These are phyloP conservation scores for Cydia fagiglandana DNA, from an alignment of 1,140 invertebrate genomes.

Conservation along the genomic window DNA sequence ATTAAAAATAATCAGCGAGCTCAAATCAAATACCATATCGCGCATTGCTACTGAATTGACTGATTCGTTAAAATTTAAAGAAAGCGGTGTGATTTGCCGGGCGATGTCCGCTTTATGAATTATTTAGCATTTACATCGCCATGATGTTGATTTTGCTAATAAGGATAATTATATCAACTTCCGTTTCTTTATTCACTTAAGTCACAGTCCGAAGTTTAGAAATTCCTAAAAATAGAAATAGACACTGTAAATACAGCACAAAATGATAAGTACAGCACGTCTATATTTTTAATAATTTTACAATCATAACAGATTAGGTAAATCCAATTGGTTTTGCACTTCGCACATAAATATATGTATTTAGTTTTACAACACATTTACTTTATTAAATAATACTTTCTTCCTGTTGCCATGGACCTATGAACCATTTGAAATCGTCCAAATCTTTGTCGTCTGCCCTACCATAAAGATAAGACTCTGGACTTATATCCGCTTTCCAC, in stretches of 20 bases:
- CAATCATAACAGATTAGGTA: too few relatives aligned
- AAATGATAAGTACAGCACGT: too few relatives aligned
- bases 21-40: background rate
- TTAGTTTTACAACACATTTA: background rate
- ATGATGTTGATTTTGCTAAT: constrained; percentile 27
- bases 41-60: constrained; percentile 1
- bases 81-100: constrained; percentile 14
- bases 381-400: background rate
- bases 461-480: constrained; percentile 29
- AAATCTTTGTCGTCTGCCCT: background rate
- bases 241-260: too few relatives aligned
- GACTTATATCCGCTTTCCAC: constrained; percentile 34
- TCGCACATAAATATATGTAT: too few relatives aligned
- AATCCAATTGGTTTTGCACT: too few relatives aligned
- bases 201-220: background rate
- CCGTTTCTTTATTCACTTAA: background rate
- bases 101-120: constrained; percentile 9
- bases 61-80: constrained; percentile 1
- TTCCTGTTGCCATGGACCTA: background rate
- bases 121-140: constrained; percentile 20
- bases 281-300: too few relatives aligned
- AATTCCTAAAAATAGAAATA: too few relatives aligned
- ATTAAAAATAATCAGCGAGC: background rate
- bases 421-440: constrained; percentile 25
- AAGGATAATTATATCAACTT: constrained; percentile 19